Evolutionary conservation across 2,888 invertebrate species (phyloP), one percentile per base, ranked within the genome.

Genomic region (Drosophila helvetica): DNA sequence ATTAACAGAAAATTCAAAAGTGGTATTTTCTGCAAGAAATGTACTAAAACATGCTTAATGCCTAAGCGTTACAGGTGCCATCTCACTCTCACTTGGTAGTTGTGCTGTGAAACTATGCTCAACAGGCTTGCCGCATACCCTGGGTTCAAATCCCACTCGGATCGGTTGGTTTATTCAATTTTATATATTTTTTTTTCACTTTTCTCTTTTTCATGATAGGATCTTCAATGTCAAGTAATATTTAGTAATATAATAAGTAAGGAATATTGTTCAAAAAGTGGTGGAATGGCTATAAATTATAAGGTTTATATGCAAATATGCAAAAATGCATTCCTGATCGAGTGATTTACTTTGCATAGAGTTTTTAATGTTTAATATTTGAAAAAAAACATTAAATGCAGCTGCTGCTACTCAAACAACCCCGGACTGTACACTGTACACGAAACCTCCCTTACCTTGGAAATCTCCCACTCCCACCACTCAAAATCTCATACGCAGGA

Each of bases 391-490:
- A 7, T n/a, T 2, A 15, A 38, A n/a, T n/a, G 38, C 38, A 38
- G 38, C 38, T 38, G 38, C n/a, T 7, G 2, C 7, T 38, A 2
- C 15, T 7, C 38, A 38, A n/a, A 38, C 38, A 15, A 2, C 38
- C 15, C 38, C n/a, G 1, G 12, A n/a, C 5, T 0, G 22, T n/a
- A n/a, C n/a, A 38, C 38, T 38, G 38, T 7, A 38, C 38, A n/a
- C n/a, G 7, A 58, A 45, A n/a, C 22, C 61, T 33, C 59, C 63
- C 67, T 38, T 22, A 5, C 4, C 1, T 27, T 27, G 2, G 27
- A 1, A 1, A 22, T 22, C 17, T 46, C 18, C 17, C 43, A 5
- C 17, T 46, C 18, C 17, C 43, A 5, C 48, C 52, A n/a, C 33
- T 18, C 18, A 6, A 27, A 17, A 17, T 8, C 10, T n/a, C 9